Evolutionary conservation across 92 coral and sea anemone species (phyloP), one percentile per base, ranked within the genome.

Genomic region (Parazoanthus swiftii): DNA sequence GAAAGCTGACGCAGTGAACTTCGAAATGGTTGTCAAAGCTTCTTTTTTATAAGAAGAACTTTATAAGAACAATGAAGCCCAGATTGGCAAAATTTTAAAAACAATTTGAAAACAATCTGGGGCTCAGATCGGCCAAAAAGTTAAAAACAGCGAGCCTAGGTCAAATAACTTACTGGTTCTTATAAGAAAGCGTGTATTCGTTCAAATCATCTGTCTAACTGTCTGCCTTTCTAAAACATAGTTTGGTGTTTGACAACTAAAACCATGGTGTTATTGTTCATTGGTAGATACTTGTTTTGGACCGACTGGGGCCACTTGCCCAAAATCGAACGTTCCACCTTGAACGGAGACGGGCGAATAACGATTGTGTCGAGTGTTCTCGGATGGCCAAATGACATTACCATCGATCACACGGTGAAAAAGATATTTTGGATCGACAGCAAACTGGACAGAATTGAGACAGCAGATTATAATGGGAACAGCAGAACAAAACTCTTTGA

Each of bases 231-330:
- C 9, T 54, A 11, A 63, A 20, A 63, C 70, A 63, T 20, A 63
- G 20, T 63, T 21, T 23, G 14, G 25, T 63, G 21, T 18, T 18
- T 23, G 8, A 18, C 25, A 63, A 6, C 70, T 18, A 8, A 63
- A 29, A 29, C 0, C 4, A 4, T 63, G 70, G 25, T 81, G 6
- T 18, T 63, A 29, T 23, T 18, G 6, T 67, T 37, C 36, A 43
- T 29, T 36, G 8, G 68, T 6, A 92, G 95, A 54, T 88, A 79
- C 42, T 79, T 92, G 88, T 85, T 88, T 68, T 92, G 95, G 95
- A 92, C 95, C 25, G 95, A 90, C 74, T 92, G 95, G 95, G 93
- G 95, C 9, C 26, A 26, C 54, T 46, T 51, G 0, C 91, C 95
- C 50, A 91, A 85, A 46, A 85, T 92, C 20, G 90, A 91, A 68